These are phyloP conservation scores for Cotesia congregata DNA, from an alignment of 2,888 invertebrate genomes.

Conservation along the genomic window DNA sequence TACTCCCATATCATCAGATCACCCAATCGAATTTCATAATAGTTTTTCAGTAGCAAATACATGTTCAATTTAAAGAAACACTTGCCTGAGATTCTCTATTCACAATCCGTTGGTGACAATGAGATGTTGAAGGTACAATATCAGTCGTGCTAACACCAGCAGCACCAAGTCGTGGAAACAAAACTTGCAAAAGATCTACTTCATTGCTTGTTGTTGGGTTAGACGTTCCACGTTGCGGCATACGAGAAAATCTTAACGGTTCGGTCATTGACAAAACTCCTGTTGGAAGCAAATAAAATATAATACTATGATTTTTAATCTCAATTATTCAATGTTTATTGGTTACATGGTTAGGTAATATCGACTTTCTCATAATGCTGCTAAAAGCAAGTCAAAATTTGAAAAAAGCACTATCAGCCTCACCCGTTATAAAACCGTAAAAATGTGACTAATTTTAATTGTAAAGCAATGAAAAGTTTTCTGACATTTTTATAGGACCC, in stretches of 20 bases:
- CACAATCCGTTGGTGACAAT: conserved; percentile 60
- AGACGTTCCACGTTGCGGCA: conserved; percentile 61
- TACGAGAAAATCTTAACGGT: conserved; percentile 13
- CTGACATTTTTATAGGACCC: too few relatives aligned
- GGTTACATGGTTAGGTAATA: too few relatives aligned
- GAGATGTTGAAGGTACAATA: conserved; percentile 67
- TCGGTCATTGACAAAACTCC: conserved; percentile 22
- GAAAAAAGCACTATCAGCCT: too few relatives aligned
- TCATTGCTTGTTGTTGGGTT: conserved; percentile 69
- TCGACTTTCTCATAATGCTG: too few relatives aligned
- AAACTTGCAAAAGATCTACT: conserved; percentile 61
- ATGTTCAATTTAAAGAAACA: conserved; percentile 23
- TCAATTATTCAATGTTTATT: too few relatives aligned
- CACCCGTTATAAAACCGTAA: too few relatives aligned
- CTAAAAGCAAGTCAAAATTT: too few relatives aligned
- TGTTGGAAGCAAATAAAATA: neutral
- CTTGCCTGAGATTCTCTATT: conserved; percentile 61
- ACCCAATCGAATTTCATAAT: neutral
- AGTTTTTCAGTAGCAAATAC: neutral
- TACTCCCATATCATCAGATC: too few relatives aligned
- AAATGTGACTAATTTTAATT: too few relatives aligned
- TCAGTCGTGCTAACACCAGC: conserved; percentile 52
- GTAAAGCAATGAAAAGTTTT: too few relatives aligned
- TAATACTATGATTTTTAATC: too few relatives aligned
- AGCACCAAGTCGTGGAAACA: conserved; percentile 53